A percentile compares a stretch with the other conserved stretches of the same genome.
phyloP scores from a whole-genome alignment of 2,888 invertebrate genomes.

The Leptogaster cylindrica region DNA sequence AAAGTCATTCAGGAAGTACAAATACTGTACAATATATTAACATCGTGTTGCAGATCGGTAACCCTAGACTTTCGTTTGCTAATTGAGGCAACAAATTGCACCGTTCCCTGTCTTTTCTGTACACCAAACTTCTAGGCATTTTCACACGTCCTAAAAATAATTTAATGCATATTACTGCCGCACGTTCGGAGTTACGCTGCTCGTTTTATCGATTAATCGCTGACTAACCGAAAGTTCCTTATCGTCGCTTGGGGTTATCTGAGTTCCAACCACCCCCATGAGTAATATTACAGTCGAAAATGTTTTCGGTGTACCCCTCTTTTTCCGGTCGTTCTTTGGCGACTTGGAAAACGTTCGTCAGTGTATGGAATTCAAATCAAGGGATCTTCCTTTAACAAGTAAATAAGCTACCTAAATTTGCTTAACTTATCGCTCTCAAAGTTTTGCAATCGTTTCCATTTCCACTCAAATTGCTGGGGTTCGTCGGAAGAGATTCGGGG shows the following conservation, averaged over 20 bases:
- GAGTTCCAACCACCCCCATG: neutral
- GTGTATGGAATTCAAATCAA: slow-evolving; percentile 41
- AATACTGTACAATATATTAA: no score
- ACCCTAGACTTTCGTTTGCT: no score
- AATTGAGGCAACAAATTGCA: slow-evolving; percentile 39
- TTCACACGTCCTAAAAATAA: neutral
- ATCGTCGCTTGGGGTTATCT: slow-evolving; percentile 8
- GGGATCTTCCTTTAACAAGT: slow-evolving; percentile 32
- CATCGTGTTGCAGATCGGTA: no score
- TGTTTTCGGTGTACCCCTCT: neutral
- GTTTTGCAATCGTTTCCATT: no score
- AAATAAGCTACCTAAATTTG: slow-evolving; percentile 37
- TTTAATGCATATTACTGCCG: slow-evolving; percentile 6
- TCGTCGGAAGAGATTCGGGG: no score
- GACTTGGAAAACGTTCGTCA: slow-evolving; percentile 32
- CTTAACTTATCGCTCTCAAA: slow-evolving; percentile 32
- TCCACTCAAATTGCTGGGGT: no score
- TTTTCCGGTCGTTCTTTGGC: neutral
- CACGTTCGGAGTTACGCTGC: slow-evolving; percentile 38
- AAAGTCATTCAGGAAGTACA: no score
- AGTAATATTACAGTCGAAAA: neutral
- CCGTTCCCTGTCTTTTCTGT: slow-evolving; percentile 13
- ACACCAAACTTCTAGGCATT: neutral
- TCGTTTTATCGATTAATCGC: slow-evolving; percentile 41
- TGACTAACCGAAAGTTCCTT: slow-evolving; percentile 17